A percentile compares a stretch with the other conserved stretches of the same genome.
These are phyloP conservation scores for Monopterus albus DNA, from an alignment of 2,113 vertebrate genomes.

Conservation along the genomic window DNA sequence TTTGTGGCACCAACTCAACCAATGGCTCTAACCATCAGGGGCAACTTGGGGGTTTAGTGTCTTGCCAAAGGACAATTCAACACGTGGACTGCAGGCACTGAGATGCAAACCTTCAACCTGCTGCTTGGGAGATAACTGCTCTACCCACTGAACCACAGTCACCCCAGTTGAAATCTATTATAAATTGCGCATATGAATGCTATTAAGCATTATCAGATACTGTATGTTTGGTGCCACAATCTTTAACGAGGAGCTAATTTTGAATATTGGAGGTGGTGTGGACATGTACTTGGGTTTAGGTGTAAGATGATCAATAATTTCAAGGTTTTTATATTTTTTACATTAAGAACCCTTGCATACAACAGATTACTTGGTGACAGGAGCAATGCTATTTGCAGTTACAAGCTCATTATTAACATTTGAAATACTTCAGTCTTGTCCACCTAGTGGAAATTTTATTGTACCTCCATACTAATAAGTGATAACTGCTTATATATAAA, in stretches of 20 bases:
- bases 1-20: too few relatives aligned
- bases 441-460: background rate
- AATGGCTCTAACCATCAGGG: too few relatives aligned
- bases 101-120: too few relatives aligned
- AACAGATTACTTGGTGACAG: background rate
- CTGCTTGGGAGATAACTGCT: too few relatives aligned
- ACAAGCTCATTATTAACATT: background rate
- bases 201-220: background rate
- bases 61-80: too few relatives aligned
- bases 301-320: background rate
- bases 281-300: background rate
- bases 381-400: too few relatives aligned
- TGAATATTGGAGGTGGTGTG: background rate
- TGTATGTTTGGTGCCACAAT: background rate
- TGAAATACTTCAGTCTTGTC: background rate
- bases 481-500: too few relatives aligned
- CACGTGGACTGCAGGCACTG: too few relatives aligned
- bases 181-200: constrained; percentile 21
- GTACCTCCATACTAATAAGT: too few relatives aligned
- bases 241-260: constrained; percentile 5
- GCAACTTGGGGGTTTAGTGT: too few relatives aligned
- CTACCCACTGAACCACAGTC: too few relatives aligned
- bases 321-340: constrained; percentile 4
- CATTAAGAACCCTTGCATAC: background rate
- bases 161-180: too few relatives aligned